Evolutionary conservation across 1,140 invertebrate genomes (phyloP), one percentile per base, ranked within the genome.

Genomic region (Thalassaphorura encarpata): DNA sequence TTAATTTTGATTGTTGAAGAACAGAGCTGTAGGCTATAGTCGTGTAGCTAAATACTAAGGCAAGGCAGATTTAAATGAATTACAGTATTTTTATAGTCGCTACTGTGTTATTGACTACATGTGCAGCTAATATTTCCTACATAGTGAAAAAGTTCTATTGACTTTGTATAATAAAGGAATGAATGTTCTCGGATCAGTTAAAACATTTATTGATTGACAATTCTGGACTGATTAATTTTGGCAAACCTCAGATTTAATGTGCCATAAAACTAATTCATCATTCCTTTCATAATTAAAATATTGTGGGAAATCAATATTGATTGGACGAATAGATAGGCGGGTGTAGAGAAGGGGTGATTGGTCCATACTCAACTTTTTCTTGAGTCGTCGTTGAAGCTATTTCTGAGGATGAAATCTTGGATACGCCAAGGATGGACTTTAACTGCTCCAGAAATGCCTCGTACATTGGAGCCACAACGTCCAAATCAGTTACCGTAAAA

Each of bases 261-360:
- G 54, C 24, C 40, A 58, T n/a, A 90, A 67, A 16, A 87, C 78
- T 54, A 91, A 71, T 66, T 90, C 78, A 66, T 83, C 82, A 1
- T 82, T 79, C 51, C 85, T 74, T 51, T 89, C 81, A 66, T 91
- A 91, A 5, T 80, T 77, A 64, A 91, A 90, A 72, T 84, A 89
- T 69, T 85, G 83, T 2, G 83, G 78, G 68, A 89, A 89, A 69
- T 85, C 78, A n/a, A n/a, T n/a, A n/a, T n/a, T n/a, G n/a, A n/a
- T n/a, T n/a, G n/a, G n/a, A n/a, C n/a, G n/a, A n/a, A n/a, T n/a
- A n/a, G n/a, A n/a, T n/a, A n/a, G n/a, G n/a, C n/a, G n/a, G n/a
- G n/a, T n/a, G n/a, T n/a, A n/a, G n/a, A n/a, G n/a, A n/a, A n/a
- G n/a, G n/a, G n/a, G n/a, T n/a, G n/a, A n/a, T n/a, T n/a, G n/a